A percentile compares a stretch with the other conserved stretches of the same genome.
Conservation (phyloP, 2,888 invertebrate species). For the Seira musarum region DNA sequence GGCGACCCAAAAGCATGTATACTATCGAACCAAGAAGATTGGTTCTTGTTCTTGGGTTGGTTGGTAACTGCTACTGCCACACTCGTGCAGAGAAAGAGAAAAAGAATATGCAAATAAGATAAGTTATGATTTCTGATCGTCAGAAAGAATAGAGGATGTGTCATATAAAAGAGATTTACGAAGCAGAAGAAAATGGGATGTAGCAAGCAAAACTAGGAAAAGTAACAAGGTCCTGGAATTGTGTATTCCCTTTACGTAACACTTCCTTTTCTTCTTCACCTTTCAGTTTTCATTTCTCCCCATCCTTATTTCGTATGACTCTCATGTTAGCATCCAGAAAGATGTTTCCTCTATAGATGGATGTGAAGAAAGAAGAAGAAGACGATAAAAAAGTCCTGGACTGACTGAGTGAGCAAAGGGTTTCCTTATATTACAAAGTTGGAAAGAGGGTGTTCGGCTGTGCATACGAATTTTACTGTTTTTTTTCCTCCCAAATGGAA, state of each 20-base stretch:
- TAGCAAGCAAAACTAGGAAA: not conserved
- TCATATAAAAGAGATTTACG: conserved; percentile 58
- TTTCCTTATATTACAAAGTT: too few species aligned
- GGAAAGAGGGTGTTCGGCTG: too few species aligned
- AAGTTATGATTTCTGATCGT: conserved; percentile 54
- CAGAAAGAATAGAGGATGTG: conserved; percentile 43
- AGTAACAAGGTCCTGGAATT: not conserved
- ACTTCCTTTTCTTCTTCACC: not conserved
- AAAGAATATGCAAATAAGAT: conserved; percentile 44
- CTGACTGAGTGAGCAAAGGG: too few species aligned
- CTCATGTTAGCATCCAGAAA: not conserved
- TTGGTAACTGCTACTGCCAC: too few species aligned
- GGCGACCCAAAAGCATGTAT: too few species aligned
- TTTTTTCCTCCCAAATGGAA: too few species aligned
- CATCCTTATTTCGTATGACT: not conserved
- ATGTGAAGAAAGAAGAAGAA: too few species aligned
- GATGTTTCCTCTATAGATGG: too few species aligned
- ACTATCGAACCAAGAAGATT: too few species aligned
- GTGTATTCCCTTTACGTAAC: not conserved
- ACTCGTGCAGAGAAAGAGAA: conserved; percentile 26
- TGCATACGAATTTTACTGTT: too few species aligned
- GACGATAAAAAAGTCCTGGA: too few species aligned
- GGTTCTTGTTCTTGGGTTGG: too few species aligned
- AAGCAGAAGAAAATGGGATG: conserved; percentile 43
- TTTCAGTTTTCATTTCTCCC: not conserved